phyloP scores from a whole-genome alignment of 1,140 invertebrate genomes.

The Heterodera carotae region DNA sequence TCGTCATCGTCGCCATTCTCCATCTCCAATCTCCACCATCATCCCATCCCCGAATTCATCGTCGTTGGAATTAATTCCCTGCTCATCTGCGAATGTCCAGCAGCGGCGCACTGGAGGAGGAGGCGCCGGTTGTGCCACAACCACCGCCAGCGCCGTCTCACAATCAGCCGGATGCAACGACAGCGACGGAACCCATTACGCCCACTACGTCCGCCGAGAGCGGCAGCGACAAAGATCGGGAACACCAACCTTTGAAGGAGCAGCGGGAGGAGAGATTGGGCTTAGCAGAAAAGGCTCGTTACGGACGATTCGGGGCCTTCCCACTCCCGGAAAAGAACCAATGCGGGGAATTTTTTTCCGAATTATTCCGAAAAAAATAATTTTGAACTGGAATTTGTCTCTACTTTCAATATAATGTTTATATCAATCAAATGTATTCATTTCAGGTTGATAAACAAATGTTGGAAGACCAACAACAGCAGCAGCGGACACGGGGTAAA shows the following conservation, averaged over 20 bases:
- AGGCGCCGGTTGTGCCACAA: background rate
- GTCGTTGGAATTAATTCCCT: background rate
- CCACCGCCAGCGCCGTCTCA: background rate
- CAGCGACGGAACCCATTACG: background rate
- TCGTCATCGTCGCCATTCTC: background rate
- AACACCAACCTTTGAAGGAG: background rate
- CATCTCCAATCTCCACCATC: background rate
- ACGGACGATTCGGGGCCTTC: too few relatives aligned
- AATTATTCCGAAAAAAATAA: too few relatives aligned
- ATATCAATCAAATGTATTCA: background rate
- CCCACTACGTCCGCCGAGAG: background rate
- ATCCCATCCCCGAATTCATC: background rate
- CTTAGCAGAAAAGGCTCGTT: background rate
- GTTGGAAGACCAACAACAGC: background rate
- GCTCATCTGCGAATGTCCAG: background rate
- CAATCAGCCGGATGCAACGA: background rate
- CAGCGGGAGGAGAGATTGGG: background rate
- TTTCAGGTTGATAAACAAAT: background rate
- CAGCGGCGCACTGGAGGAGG: background rate
- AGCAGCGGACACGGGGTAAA: background rate
- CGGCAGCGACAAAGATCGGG: background rate
- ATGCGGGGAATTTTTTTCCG: too few relatives aligned
- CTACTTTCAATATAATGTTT: too few relatives aligned
- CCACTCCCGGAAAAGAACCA: too few relatives aligned
- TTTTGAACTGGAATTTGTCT: too few relatives aligned